Evolutionary conservation across 1,140 invertebrate genomes (phyloP).

Genomic region (Telenomus remus): DNA sequence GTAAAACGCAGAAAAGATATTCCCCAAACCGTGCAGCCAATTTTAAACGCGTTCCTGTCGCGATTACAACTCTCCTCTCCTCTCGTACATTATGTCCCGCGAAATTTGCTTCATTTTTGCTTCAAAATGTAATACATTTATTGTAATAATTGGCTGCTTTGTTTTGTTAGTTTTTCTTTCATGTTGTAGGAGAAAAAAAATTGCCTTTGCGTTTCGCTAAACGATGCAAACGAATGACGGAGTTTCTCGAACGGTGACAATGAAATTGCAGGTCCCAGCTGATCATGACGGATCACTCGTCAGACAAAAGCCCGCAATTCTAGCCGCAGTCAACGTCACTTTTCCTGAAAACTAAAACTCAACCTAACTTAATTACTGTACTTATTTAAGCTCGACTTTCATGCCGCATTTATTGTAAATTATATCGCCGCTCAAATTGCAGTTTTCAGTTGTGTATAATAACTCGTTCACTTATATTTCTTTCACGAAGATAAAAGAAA

Average conservation of each 20-base stretch:
- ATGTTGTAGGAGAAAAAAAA: background rate
- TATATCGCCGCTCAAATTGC: background rate
- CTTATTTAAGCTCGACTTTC: slow-evolving; percentile 11
- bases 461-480: background rate
- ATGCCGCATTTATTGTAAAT: background rate
- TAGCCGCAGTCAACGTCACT: slow-evolving; percentile 2
- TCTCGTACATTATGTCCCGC: background rate
- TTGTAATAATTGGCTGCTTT: background rate
- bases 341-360: slow-evolving; percentile 1
- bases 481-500: no score
- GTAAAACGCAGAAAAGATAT: slow-evolving; percentile 48
- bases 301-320: slow-evolving; percentile 18
- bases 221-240: slow-evolving; percentile 37
- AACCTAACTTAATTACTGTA: slow-evolving; percentile 38
- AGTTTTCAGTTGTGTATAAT: background rate
- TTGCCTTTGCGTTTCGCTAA: slow-evolving; percentile 25
- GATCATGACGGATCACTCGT: slow-evolving; percentile 73
- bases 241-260: slow-evolving; percentile 65
- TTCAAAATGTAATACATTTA: no score
- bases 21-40: slow-evolving; percentile 37
- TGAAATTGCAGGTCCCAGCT: slow-evolving; percentile 73
- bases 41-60: slow-evolving; percentile 35
- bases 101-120: no score
- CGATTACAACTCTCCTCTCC: slow-evolving; percentile 13
- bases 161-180: background rate